Percentiles rank a stretch among this genome's conserved stretches.
phyloP scores from a whole-genome alignment of 2,888 invertebrate genomes.

The Trissoscelio sp. region DNA sequence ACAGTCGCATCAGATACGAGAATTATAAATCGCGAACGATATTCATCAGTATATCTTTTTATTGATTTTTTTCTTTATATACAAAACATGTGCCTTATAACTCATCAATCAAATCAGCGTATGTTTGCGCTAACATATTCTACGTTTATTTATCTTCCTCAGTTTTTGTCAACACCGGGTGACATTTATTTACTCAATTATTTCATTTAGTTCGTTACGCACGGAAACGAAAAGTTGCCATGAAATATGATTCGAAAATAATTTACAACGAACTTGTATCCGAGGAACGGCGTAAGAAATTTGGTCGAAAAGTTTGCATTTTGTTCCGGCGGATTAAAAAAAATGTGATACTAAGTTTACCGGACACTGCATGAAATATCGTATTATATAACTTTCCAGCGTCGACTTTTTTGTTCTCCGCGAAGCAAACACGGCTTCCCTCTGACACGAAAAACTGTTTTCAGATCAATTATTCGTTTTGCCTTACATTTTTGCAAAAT shows the following conservation, averaged over 20 bases:
- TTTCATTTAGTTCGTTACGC: constrained; percentile 4
- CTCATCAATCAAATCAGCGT: constrained; percentile 46
- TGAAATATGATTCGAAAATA: constrained; percentile 38
- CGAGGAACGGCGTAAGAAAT: constrained; percentile 37
- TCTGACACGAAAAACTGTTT: constrained; percentile 40
- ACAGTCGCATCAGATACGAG: constrained; percentile 71
- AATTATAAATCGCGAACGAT: constrained; percentile 72
- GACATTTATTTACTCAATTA: constrained; percentile 36
- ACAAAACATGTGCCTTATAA: constrained; percentile 15
- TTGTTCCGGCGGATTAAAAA: constrained; percentile 26
- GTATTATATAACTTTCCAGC: constrained; percentile 44
- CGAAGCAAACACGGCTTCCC: constrained; percentile 10
- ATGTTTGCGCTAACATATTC: background rate
- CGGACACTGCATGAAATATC: constrained; percentile 59
- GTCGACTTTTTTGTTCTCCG: constrained; percentile 17
- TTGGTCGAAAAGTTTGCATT: constrained; percentile 45
- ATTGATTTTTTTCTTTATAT: constrained; percentile 54
- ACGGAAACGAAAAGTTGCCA: background rate
- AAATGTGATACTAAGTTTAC: constrained; percentile 45
- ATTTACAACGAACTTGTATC: constrained; percentile 34
- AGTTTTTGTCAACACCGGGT: background rate
- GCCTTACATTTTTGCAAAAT: constrained; percentile 36
- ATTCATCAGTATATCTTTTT: constrained; percentile 55
- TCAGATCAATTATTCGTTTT: constrained; percentile 54
- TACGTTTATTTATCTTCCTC: background rate